A percentile compares a stretch with the other conserved stretches of the same genome.
Evolutionary conservation across 2,888 invertebrate genomes (phyloP).

Genomic region (Drosophila anomalata): DNA sequence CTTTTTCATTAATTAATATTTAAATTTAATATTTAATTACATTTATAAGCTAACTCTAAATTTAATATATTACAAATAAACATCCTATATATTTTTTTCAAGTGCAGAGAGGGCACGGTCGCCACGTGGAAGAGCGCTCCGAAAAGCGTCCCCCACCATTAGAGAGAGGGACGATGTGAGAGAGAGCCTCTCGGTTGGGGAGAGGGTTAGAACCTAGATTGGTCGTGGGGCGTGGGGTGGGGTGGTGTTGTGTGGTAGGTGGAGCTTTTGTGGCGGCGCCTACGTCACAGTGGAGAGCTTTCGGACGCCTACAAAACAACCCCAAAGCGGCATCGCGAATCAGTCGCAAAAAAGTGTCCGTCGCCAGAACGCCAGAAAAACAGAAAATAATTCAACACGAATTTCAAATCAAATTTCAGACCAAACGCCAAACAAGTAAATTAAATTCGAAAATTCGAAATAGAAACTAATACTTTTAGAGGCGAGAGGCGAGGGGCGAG

Average conservation of each 20-base stretch:
- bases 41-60: too few species aligned
- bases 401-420: not conserved
- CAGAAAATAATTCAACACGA: slow-evolving; percentile 14
- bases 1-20: too few species aligned
- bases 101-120: slow-evolving; percentile 6
- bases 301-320: slow-evolving; percentile 76
- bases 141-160: slow-evolving; percentile 22
- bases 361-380: slow-evolving; percentile 75
- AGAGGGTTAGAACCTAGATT: not conserved
- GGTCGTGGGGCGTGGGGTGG: not conserved
- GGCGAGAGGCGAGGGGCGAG: not conserved
- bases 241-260: not conserved
- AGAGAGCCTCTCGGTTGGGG: not conserved
- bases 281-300: slow-evolving; percentile 62
- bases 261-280: slow-evolving; percentile 16
- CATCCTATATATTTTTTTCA: not conserved
- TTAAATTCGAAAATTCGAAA: slow-evolving; percentile 4
- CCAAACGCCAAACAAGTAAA: slow-evolving; percentile 15
- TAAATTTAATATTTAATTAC: too few species aligned
- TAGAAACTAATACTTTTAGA: slow-evolving; percentile 5
- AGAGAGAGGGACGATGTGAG: slow-evolving; percentile 9
- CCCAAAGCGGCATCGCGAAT: slow-evolving; percentile 79
- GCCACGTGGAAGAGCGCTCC: slow-evolving; percentile 24
- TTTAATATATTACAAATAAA: too few species aligned
- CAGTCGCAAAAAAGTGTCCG: slow-evolving; percentile 81